A percentile compares a stretch with the other conserved stretches of the same genome.
These are phyloP conservation scores for Scylla paramamosain DNA, from an alignment of 1,140 invertebrate genomes.

Conservation along the genomic window DNA sequence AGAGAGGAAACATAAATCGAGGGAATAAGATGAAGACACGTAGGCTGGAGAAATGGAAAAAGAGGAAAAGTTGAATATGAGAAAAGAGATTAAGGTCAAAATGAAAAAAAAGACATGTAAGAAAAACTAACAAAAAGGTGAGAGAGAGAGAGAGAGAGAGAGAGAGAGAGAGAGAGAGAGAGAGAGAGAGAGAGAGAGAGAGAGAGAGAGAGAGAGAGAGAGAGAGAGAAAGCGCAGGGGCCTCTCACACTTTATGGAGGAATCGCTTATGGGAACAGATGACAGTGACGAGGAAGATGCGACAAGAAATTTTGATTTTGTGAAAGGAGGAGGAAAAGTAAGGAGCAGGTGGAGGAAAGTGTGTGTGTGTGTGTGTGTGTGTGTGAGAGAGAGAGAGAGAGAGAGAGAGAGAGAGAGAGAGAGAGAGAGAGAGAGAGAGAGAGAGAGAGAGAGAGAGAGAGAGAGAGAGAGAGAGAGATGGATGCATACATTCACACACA, in stretches of 20 bases:
- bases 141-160: not conserved
- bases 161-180: not conserved
- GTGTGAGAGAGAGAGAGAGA: not conserved
- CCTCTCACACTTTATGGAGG: no score
- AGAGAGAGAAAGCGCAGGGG: not conserved
- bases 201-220: constrained; percentile 41
- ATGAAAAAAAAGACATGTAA: not conserved
- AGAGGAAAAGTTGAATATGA: not conserved
- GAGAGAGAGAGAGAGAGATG: constrained; percentile 15
- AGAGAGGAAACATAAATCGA: not conserved
- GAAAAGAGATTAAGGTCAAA: not conserved
- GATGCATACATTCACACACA: no score
- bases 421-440: not conserved
- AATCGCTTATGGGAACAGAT: no score
- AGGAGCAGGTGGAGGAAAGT: not conserved
- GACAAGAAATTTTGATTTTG: no score
- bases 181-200: not conserved
- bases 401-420: constrained; percentile 25
- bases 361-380: not conserved
- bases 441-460: constrained; percentile 42
- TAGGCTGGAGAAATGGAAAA: not conserved
- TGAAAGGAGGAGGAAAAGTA: not conserved
- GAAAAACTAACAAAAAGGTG: not conserved
- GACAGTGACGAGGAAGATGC: no score
- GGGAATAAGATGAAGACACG: not conserved